These are phyloP conservation scores for Porites evermanni DNA, from an alignment of 92 coral and sea anemone species.

Conservation along the genomic window DNA sequence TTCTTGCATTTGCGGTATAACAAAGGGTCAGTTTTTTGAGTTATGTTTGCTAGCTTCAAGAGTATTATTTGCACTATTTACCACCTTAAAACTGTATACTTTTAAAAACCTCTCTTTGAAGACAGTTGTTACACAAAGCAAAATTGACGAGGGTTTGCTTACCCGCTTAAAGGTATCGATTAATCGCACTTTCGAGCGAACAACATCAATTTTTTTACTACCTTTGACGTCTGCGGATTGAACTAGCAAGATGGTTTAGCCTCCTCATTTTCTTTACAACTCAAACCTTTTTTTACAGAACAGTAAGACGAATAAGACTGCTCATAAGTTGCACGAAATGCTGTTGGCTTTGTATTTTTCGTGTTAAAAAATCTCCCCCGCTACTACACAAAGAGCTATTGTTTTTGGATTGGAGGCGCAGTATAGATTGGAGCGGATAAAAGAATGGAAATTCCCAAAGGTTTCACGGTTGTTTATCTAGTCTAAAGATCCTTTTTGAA, in stretches of 20 bases:
- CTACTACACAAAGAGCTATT: constrained; percentile 35
- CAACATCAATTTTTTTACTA: neutral
- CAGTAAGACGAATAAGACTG: neutral
- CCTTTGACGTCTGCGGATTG: neutral
- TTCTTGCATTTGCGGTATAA: neutral
- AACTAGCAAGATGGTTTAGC: neutral
- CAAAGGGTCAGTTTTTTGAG: constrained; percentile 16
- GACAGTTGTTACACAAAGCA: neutral
- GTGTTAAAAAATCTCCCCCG: neutral
- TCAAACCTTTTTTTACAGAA: neutral
- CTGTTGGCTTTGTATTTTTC: neutral
- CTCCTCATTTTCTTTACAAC: neutral
- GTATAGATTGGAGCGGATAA: neutral
- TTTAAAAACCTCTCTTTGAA: neutral
- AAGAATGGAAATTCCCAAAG: neutral
- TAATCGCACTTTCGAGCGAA: neutral
- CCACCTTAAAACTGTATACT: neutral
- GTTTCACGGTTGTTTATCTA: neutral
- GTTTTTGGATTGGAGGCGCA: neutral
- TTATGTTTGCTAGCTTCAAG: neutral
- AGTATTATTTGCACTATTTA: neutral
- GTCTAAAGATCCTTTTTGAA: neutral
- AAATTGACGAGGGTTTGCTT: no score
- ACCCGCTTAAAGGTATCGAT: neutral
- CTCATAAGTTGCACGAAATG: neutral